Evolutionary conservation across 1,140 invertebrate genomes (phyloP).

Genomic region (Trichomalopsis sarcophagae): DNA sequence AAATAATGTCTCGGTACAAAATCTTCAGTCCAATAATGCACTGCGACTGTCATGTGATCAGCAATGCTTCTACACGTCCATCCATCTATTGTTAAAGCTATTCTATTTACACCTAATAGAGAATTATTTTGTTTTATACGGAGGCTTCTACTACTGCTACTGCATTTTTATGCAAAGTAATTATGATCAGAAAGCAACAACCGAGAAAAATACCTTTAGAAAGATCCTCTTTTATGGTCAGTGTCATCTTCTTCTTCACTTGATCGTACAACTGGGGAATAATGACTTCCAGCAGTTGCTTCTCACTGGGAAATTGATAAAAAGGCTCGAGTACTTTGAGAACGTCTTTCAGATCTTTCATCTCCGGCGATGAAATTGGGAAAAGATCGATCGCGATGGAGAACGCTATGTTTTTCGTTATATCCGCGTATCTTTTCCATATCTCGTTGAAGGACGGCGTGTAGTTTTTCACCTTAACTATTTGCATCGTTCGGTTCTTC

Average conservation of each 20-base stretch:
- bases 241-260: conserved; percentile 43
- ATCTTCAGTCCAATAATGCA: conserved; percentile 51
- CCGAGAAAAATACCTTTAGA: conserved; percentile 24
- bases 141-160: too few species aligned
- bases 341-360: conserved; percentile 37
- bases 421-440: conserved; percentile 43
- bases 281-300: conserved; percentile 40
- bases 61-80: conserved; percentile 46
- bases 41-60: conserved; percentile 49
- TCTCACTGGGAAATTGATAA: conserved; percentile 51
- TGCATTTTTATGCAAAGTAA: too few species aligned
- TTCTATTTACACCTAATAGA: conserved; percentile 33
- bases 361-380: conserved; percentile 40
- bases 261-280: conserved; percentile 49
- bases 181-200: too few species aligned
- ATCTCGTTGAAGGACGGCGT: conserved; percentile 42
- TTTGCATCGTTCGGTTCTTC: conserved; percentile 31
- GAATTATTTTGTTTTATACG: not conserved
- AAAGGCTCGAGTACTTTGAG: conserved; percentile 39
- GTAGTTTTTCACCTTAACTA: conserved; percentile 61
- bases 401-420: conserved; percentile 48
- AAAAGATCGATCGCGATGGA: conserved; percentile 40
- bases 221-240: conserved; percentile 45
- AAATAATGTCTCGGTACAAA: conserved; percentile 43
- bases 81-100: conserved; percentile 53